Percentiles rank a stretch among this genome's conserved stretches.
Evolutionary conservation across 2,797 vertebrate genomes (phyloP).

Genomic region (Sebastes nivosus): DNA sequence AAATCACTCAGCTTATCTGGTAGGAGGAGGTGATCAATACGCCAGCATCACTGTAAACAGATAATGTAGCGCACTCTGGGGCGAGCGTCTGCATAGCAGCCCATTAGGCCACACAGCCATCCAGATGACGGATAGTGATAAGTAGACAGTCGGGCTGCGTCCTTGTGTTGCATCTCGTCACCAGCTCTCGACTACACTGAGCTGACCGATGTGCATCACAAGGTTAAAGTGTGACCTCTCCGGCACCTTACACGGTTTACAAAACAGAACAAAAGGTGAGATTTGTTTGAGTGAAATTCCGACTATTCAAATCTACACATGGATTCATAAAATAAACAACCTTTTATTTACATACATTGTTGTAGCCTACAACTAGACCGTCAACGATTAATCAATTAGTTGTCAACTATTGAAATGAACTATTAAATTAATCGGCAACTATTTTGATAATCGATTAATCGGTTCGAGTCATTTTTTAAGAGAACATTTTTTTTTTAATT

Average conservation of each 20-base stretch:
- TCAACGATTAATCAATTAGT: no score
- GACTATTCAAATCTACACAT: background rate
- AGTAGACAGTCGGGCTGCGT: constrained; percentile 64
- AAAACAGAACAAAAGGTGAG: background rate
- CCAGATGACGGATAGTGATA: constrained; percentile 81
- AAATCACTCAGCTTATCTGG: constrained; percentile 85
- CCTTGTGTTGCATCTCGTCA: constrained; percentile 70
- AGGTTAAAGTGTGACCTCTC: constrained; percentile 33
- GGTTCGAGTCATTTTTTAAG: no score
- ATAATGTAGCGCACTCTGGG: constrained; percentile 81
- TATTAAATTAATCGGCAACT: no score
- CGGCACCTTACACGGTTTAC: background rate
- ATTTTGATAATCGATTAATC: no score
- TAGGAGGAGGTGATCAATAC: constrained; percentile 84
- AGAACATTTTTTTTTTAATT: background rate
- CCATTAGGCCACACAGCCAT: constrained; percentile 77
- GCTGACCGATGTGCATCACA: constrained; percentile 28
- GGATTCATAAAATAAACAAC: background rate
- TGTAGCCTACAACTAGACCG: background rate
- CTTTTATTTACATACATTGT: background rate
- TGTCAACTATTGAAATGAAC: no score
- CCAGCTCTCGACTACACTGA: constrained; percentile 29
- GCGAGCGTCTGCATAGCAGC: constrained; percentile 69
- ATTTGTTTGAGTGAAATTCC: background rate
- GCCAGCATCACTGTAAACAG: constrained; percentile 84